These are phyloP conservation scores for Atherix ibis DNA, from an alignment of 2,888 invertebrate species.

Conservation along the genomic window DNA sequence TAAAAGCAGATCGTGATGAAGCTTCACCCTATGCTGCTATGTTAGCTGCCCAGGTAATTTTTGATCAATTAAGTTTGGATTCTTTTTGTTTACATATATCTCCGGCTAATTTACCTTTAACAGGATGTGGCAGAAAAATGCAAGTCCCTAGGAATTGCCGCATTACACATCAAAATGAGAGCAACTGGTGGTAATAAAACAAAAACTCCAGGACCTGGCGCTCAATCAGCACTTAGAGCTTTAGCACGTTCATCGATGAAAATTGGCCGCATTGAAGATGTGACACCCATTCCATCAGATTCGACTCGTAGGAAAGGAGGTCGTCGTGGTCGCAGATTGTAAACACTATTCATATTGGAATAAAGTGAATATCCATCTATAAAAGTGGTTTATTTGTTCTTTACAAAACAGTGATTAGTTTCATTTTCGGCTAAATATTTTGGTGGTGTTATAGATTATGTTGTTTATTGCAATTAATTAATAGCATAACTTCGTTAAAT, in stretches of 20 bases:
- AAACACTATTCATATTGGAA: slow-evolving; percentile 36
- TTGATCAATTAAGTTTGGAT: background rate
- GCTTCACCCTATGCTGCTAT: slow-evolving; percentile 99
- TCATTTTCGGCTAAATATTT: background rate
- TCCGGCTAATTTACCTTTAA: background rate
- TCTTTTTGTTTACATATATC: background rate
- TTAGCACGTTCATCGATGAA: slow-evolving; percentile 98
- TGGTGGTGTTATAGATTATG: too few relatives aligned
- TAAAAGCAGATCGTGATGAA: slow-evolving; percentile 99
- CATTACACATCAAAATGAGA: slow-evolving; percentile 93
- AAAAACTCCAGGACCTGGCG: slow-evolving; percentile 97
- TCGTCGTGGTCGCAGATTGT: slow-evolving; percentile 97
- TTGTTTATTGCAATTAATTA: too few relatives aligned
- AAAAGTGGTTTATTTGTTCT: background rate
- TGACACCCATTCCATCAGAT: slow-evolving; percentile 98
- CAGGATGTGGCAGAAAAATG: slow-evolving; percentile 98
- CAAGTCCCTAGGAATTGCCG: slow-evolving; percentile 91
- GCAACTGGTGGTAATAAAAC: slow-evolving; percentile 98
- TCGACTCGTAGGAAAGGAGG: slow-evolving; percentile 99
- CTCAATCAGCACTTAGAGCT: slow-evolving; percentile 93
- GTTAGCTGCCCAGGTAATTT: slow-evolving; percentile 91
- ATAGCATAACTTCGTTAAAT: too few relatives aligned
- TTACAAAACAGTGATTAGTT: background rate
- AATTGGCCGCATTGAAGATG: slow-evolving; percentile 98
- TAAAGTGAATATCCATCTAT: background rate